phyloP scores from a whole-genome alignment of 1,140 invertebrate species.

The Andricus grossulariae region DNA sequence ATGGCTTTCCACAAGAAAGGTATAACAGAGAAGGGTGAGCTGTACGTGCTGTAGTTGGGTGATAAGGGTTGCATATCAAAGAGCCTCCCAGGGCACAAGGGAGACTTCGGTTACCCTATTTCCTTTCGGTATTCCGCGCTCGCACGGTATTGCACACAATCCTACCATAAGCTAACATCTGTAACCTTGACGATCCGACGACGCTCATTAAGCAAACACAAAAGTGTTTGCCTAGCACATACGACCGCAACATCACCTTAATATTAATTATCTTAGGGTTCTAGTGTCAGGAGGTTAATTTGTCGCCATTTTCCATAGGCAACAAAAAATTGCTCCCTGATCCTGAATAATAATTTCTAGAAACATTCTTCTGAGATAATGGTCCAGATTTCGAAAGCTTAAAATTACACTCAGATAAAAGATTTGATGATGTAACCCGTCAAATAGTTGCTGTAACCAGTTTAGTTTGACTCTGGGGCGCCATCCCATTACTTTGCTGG shows the following conservation, averaged over 20 bases:
- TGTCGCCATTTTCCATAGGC: neutral
- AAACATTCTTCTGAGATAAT: too few relatives aligned
- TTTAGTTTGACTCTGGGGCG: too few relatives aligned
- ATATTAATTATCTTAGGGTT: constrained; percentile 46
- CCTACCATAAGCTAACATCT: constrained; percentile 39
- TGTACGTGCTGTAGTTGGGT: constrained; percentile 38
- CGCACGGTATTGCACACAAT: constrained; percentile 49
- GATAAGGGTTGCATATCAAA: constrained; percentile 51
- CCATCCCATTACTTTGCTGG: too few relatives aligned
- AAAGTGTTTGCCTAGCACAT: constrained; percentile 34
- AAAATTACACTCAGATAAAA: too few relatives aligned
- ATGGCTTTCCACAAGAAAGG: constrained; percentile 40
- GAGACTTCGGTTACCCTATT: constrained; percentile 44
- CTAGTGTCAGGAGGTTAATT: constrained; percentile 34
- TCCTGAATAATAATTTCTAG: too few relatives aligned
- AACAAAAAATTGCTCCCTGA: too few relatives aligned
- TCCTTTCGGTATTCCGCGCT: constrained; percentile 52
- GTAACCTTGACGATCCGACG: constrained; percentile 38
- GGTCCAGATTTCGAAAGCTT: too few relatives aligned
- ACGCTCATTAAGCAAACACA: constrained; percentile 46
- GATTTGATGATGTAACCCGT: too few relatives aligned
- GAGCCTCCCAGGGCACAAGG: constrained; percentile 32
- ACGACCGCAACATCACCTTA: constrained; percentile 41
- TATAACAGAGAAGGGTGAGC: constrained; percentile 40
- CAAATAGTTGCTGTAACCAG: too few relatives aligned